Percentiles rank a stretch among this genome's conserved stretches.
phyloP scores from a whole-genome alignment of 2,797 vertebrate species.

The Prunella strophiata region DNA sequence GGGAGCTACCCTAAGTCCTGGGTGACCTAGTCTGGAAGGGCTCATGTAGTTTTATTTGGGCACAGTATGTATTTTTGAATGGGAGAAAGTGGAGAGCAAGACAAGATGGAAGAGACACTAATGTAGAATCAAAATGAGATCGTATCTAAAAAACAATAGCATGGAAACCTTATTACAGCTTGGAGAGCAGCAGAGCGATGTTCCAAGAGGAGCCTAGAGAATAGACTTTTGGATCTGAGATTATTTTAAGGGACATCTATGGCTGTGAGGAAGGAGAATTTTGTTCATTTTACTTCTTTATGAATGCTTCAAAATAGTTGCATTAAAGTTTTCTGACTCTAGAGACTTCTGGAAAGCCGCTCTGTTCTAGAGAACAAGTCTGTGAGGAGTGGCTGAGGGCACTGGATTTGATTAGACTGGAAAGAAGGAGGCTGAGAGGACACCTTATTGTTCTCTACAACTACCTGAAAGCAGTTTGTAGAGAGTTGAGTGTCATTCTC shows the following conservation, averaged over 20 bases:
- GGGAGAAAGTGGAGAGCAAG: not conserved
- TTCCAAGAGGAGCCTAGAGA: not conserved
- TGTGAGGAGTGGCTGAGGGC: not conserved
- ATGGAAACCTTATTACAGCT: not conserved
- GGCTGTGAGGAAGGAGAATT: not conserved
- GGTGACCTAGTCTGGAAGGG: not conserved
- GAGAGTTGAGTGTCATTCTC: not conserved
- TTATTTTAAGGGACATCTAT: not conserved
- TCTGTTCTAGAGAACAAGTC: not conserved
- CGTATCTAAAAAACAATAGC: not conserved
- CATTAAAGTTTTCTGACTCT: not conserved
- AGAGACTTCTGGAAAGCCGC: not conserved
- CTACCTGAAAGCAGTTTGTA: not conserved
- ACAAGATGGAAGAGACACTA: not conserved
- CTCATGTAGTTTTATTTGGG: not conserved
- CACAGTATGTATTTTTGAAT: not conserved
- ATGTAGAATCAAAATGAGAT: not conserved
- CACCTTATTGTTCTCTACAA: not conserved
- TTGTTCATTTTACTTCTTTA: not conserved
- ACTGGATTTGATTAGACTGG: not conserved
- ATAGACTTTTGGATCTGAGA: not conserved
- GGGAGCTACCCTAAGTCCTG: not conserved
- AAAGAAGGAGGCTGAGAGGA: not conserved
- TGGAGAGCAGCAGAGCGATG: not conserved
- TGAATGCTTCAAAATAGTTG: not conserved